phyloP scores from a whole-genome alignment of 2,888 invertebrate genomes.

The Hirtodrosophila confusa region DNA sequence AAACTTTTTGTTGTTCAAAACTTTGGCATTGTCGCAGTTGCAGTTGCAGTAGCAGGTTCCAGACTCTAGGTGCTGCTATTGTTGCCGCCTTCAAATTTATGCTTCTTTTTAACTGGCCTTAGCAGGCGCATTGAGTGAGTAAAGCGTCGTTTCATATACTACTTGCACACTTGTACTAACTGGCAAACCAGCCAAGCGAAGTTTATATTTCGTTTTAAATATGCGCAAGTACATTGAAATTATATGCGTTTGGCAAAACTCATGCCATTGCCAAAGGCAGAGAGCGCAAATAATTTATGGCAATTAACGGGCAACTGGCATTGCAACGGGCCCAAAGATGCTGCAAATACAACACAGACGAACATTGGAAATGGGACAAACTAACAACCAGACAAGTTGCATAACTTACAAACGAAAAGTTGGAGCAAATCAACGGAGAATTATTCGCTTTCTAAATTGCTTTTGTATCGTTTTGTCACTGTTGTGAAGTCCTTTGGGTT shows the following conservation, averaged over 20 bases:
- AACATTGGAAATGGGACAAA: slow-evolving; percentile 16
- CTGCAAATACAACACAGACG: neutral
- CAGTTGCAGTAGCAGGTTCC: slow-evolving; percentile 6
- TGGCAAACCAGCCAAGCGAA: slow-evolving; percentile 21
- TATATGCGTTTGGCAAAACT: slow-evolving; percentile 39
- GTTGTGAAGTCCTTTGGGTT: slow-evolving; percentile 8
- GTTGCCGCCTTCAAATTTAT: slow-evolving; percentile 59
- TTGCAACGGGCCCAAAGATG: slow-evolving; percentile 12
- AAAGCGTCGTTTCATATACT: slow-evolving; percentile 20
- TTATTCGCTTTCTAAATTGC: slow-evolving; percentile 46
- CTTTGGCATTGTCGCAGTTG: slow-evolving; percentile 51
- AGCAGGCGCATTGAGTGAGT: slow-evolving; percentile 49
- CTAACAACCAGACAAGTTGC: slow-evolving; percentile 22
- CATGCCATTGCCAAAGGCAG: slow-evolving; percentile 11
- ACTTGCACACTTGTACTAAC: slow-evolving; percentile 26
- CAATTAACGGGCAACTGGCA: slow-evolving; percentile 60
- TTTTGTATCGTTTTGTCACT: slow-evolving; percentile 52
- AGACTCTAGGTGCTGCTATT: slow-evolving; percentile 22
- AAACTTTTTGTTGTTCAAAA: slow-evolving; percentile 59
- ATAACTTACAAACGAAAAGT: slow-evolving; percentile 45
- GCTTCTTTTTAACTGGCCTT: slow-evolving; percentile 63
- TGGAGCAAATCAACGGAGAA: slow-evolving; percentile 45
- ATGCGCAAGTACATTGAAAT: slow-evolving; percentile 60
- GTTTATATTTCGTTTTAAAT: slow-evolving; percentile 62
- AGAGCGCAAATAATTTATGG: slow-evolving; percentile 64